Evolutionary conservation across 1,140 invertebrate genomes (phyloP).

Genomic region (Rhopalosiphum padi): DNA sequence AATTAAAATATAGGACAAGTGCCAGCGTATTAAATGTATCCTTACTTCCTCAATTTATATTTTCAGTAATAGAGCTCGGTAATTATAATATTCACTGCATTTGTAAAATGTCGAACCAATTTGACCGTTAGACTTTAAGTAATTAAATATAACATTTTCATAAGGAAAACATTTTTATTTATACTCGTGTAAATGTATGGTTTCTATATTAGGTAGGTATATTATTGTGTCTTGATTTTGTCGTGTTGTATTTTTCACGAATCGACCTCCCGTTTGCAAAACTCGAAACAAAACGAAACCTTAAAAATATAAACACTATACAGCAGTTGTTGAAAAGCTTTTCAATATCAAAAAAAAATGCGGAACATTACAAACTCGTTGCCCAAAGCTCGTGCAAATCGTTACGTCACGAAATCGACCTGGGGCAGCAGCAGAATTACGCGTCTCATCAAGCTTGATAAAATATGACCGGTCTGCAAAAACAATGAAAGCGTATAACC

Average conservation of each 20-base stretch:
- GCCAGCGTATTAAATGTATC: constrained; percentile 31
- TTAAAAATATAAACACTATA: constrained; percentile 19
- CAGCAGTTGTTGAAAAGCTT: not conserved
- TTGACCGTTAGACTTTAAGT: not conserved
- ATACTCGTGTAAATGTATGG: not conserved
- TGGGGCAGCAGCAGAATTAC: not conserved
- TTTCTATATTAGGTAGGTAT: constrained; percentile 12
- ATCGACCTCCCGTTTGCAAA: not conserved
- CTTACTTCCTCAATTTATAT: constrained; percentile 19
- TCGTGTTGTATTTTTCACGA: not conserved
- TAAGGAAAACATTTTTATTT: constrained; percentile 1
- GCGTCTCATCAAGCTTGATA: not conserved
- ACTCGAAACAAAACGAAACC: constrained; percentile 9
- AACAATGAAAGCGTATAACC: not conserved
- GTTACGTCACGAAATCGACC: not conserved
- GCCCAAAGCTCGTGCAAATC: not conserved
- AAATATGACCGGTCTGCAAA: not conserved
- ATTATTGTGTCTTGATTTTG: not conserved
- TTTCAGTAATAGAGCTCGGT: not conserved
- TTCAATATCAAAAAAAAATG: constrained; percentile 1
- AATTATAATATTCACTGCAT: not conserved
- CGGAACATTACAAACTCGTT: not conserved
- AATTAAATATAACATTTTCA: not conserved
- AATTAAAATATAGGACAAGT: constrained; percentile 34
- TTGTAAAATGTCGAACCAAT: not conserved